Evolutionary conservation across 1,140 invertebrate species (phyloP).

Genomic region (Solenopsis fugax): DNA sequence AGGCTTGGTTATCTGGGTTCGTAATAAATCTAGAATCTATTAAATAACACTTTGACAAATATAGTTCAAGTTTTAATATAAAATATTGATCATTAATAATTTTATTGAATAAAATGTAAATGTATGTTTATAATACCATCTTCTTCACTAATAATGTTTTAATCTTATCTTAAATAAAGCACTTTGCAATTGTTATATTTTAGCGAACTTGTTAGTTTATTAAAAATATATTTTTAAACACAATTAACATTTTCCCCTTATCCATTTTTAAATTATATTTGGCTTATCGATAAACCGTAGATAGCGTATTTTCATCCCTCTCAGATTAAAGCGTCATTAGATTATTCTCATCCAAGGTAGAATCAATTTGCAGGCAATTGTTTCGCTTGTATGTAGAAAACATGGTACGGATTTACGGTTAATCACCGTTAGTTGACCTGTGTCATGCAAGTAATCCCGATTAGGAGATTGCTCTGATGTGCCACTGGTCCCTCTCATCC

Average conservation of each 20-base stretch:
- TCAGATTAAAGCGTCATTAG: not conserved
- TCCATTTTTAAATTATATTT: not conserved
- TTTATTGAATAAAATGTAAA: too few species aligned
- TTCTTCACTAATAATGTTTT: too few species aligned
- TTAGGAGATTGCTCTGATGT: constrained; percentile 16
- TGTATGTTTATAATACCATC: too few species aligned
- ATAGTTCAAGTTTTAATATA: too few species aligned
- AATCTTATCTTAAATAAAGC: not conserved
- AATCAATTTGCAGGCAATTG: not conserved
- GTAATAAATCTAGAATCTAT: too few species aligned
- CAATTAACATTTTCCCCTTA: constrained; percentile 9
- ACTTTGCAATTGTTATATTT: constrained; percentile 1
- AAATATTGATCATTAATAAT: too few species aligned
- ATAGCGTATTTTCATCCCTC: not conserved
- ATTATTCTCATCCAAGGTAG: not conserved
- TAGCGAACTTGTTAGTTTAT: not conserved
- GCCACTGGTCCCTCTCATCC: constrained; percentile 47
- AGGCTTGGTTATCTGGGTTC: too few species aligned
- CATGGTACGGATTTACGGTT: not conserved
- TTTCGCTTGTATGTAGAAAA: constrained; percentile 5
- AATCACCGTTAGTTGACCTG: not conserved
- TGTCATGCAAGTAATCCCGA: constrained; percentile 54
- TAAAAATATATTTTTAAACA: not conserved
- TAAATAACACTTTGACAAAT: too few species aligned
- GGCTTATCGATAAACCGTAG: not conserved